Conservation (phyloP, 2,888 invertebrate species). For the Cyrtodaria siliqua region DNA sequence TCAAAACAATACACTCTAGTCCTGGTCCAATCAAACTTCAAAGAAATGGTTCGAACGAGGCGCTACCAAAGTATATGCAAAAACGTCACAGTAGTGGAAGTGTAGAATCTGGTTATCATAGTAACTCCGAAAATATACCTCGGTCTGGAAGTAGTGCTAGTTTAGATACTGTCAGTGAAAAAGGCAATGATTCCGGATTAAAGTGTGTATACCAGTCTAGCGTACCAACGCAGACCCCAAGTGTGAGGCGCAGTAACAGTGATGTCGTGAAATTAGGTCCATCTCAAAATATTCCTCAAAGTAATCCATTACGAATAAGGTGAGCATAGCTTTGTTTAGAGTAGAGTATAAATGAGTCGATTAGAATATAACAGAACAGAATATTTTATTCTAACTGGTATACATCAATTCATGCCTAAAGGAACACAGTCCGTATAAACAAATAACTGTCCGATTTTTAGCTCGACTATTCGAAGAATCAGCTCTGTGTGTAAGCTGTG, state of each 20-base stretch:
- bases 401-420: too few species aligned
- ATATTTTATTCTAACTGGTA: too few species aligned
- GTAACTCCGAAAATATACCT: too few species aligned
- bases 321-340: too few species aligned
- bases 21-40: slow-evolving; percentile 46
- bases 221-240: not conserved
- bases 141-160: slow-evolving; percentile 38
- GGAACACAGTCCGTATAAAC: too few species aligned
- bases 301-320: too few species aligned
- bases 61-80: slow-evolving; percentile 6
- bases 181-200: slow-evolving; percentile 33
- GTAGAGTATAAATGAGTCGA: too few species aligned
- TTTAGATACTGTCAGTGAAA: slow-evolving; percentile 41
- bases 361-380: too few species aligned
- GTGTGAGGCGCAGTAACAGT: slow-evolving; percentile 28
- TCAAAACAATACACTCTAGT: slow-evolving; percentile 49
- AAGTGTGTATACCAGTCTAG: slow-evolving; percentile 56
- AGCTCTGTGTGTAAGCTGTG: too few species aligned
- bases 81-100: slow-evolving; percentile 41
- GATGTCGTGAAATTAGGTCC: slow-evolving; percentile 30
- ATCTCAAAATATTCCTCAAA: not conserved
- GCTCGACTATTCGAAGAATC: too few species aligned
- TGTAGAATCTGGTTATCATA: slow-evolving; percentile 53
- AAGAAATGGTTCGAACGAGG: slow-evolving; percentile 19
- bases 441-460: too few species aligned